Percentiles rank a stretch among this genome's conserved stretches.
Evolutionary conservation across 2,888 invertebrate species (phyloP).

Genomic region (Icerya purchasi): DNA sequence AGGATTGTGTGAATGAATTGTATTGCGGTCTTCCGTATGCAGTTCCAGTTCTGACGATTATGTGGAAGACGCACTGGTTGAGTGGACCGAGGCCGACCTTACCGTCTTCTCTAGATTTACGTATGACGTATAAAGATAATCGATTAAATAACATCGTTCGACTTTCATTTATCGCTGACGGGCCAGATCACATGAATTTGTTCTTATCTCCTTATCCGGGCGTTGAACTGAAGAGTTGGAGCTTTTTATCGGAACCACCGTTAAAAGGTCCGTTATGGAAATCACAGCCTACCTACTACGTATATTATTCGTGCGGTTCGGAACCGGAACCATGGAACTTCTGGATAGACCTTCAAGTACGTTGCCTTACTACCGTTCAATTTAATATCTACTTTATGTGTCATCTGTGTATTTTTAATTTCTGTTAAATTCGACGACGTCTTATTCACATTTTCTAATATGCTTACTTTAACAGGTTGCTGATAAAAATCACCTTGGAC

Average conservation of each 20-base stretch:
- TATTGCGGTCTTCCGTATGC: conserved; percentile 64
- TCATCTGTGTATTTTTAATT: conserved; percentile 1
- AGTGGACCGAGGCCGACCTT: conserved; percentile 32
- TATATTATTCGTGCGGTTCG: conserved; percentile 42
- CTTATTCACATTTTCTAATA: too few species aligned
- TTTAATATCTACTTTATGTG: not conserved
- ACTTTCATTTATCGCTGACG: conserved; percentile 32
- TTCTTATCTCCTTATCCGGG: conserved; percentile 37
- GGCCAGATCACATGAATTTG: conserved; percentile 44
- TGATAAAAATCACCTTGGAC: conserved; percentile 23
- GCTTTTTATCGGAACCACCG: conserved; percentile 32
- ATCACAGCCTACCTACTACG: conserved; percentile 38
- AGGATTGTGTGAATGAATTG: conserved; percentile 36
- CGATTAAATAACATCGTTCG: conserved; percentile 25
- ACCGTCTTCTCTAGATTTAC: conserved; percentile 29
- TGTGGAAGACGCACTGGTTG: conserved; percentile 40
- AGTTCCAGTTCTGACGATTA: conserved; percentile 46
- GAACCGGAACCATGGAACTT: conserved; percentile 34
- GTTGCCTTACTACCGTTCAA: not conserved
- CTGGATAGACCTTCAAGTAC: conserved; percentile 35
- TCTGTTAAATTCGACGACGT: too few species aligned
- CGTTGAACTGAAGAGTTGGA: conserved; percentile 35
- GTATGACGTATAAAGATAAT: conserved; percentile 26
- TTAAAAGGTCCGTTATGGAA: conserved; percentile 34
- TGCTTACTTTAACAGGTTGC: too few species aligned